Conservation (phyloP, 2,113 vertebrate genomes). For the Panthera tigris region DNA sequence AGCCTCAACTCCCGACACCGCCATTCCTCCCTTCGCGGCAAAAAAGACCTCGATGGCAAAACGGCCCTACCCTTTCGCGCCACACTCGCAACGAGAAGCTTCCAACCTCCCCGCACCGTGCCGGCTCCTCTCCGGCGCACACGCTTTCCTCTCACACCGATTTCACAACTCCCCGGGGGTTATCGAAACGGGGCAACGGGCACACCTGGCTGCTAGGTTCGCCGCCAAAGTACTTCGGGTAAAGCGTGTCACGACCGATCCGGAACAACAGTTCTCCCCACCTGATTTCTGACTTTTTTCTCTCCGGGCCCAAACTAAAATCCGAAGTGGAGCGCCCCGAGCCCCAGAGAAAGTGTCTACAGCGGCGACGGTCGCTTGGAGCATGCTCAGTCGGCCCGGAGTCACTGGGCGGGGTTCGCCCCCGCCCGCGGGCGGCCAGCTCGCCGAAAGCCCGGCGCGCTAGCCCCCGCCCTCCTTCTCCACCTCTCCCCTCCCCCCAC, state of each 20-base stretch:
- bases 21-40: fast-evolving
- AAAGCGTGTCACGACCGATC: fast-evolving
- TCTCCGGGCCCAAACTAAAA: background rate
- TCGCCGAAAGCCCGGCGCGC: fast-evolving
- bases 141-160: background rate
- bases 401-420: background rate
- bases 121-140: background rate
- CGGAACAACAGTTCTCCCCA: background rate
- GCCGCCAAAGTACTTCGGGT: fast-evolving
- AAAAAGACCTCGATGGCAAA: background rate
- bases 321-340: background rate
- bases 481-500: background rate
- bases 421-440: background rate
- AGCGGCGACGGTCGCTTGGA: background rate
- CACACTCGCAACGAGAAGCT: background rate
- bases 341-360: background rate
- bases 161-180: background rate
- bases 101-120: background rate
- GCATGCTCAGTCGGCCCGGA: slow-evolving; percentile 56
- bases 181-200: background rate
- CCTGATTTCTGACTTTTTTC: background rate
- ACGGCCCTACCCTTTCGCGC: fast-evolving
- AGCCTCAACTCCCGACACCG: background rate
- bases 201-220: background rate
- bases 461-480: background rate